phyloP scores from a whole-genome alignment of 2,113 vertebrate species.

The Amphilophus citrinellus region DNA sequence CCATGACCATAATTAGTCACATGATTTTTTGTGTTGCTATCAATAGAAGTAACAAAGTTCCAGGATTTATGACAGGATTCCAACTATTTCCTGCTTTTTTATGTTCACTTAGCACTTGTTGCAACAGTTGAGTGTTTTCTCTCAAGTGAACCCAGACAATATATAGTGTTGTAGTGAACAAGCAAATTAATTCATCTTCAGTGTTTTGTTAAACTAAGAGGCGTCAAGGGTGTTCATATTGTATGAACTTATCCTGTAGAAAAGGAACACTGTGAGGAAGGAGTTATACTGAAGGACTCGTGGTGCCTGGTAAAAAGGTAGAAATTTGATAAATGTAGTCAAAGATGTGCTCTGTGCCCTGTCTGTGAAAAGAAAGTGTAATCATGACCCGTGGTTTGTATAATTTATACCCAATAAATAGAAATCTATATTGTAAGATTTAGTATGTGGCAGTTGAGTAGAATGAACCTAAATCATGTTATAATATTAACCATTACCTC shows the following conservation, averaged over 20 bases:
- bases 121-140: neutral
- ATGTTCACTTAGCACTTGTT: neutral
- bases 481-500: too few species aligned
- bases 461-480: neutral
- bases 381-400: neutral
- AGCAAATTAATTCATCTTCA: neutral
- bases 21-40: neutral
- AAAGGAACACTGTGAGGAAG: neutral
- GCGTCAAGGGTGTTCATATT: neutral
- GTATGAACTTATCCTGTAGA: neutral
- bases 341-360: neutral
- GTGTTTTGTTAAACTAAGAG: neutral
- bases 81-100: neutral
- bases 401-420: neutral
- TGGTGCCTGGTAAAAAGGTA: neutral
- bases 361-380: neutral
- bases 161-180: neutral
- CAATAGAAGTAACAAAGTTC: neutral
- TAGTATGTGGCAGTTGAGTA: slow-evolving; percentile 22
- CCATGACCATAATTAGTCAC: neutral
- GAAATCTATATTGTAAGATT: neutral
- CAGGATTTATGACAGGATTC: neutral
- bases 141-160: neutral
- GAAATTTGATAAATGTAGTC: neutral
- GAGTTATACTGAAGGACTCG: neutral